Percentiles rank a stretch among this genome's conserved stretches.
Conservation (phyloP, 2,888 invertebrate species). For the Chydorus sphaericus region DNA sequence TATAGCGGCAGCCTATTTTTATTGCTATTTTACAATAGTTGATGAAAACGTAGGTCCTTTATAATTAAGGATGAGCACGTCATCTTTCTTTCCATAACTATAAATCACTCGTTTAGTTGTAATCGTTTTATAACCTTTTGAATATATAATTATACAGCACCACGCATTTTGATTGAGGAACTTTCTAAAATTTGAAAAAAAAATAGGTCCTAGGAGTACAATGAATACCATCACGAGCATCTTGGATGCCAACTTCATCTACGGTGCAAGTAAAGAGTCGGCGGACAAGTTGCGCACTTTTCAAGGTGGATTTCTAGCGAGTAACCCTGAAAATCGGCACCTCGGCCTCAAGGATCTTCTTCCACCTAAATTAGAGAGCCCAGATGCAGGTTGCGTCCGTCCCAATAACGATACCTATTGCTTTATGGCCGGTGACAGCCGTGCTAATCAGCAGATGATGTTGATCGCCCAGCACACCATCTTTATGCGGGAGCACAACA, state of each 20-base stretch:
- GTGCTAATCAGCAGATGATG: conserved; percentile 81
- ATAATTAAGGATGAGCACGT: no score
- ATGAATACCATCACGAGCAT: conserved; percentile 67
- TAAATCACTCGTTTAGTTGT: no score
- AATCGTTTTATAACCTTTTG: no score
- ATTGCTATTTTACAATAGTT: no score
- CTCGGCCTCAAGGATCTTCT: conserved; percentile 31
- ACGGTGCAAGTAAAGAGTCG: conserved; percentile 49
- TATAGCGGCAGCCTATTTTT: no score
- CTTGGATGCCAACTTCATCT: conserved; percentile 66
- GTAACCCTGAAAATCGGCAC: conserved; percentile 31
- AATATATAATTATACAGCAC: no score
- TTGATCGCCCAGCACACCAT: conserved; percentile 81
- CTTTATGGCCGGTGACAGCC: conserved; percentile 54
- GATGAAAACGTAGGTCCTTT: no score
- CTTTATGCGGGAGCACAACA: conserved; percentile 81
- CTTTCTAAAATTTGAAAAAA: not conserved
- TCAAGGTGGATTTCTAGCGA: conserved; percentile 47
- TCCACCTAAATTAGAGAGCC: conserved; percentile 30
- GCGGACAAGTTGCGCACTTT: conserved; percentile 46
- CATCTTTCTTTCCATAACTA: no score
- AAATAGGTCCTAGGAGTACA: conserved; percentile 36
- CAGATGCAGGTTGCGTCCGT: conserved; percentile 34
- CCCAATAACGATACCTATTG: conserved; percentile 29
- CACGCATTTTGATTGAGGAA: no score